Percentiles rank a stretch among this genome's conserved stretches.
phyloP scores from a whole-genome alignment of 2,113 vertebrate species.

The Okapia johnstoni region DNA sequence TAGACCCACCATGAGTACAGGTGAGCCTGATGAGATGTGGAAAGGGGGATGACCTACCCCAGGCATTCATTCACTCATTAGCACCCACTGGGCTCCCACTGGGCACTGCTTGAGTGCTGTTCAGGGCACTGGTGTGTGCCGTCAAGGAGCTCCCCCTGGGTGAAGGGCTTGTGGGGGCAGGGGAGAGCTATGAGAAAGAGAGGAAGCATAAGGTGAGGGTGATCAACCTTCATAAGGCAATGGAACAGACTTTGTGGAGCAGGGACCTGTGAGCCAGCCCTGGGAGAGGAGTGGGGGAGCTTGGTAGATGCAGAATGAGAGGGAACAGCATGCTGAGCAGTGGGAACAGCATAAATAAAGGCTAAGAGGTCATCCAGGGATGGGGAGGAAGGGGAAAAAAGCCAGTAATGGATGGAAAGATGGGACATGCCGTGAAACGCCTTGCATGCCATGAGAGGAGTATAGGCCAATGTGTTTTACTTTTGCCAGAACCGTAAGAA shows the following conservation, averaged over 20 bases:
- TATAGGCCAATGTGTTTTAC: not conserved
- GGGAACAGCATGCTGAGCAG: not conserved
- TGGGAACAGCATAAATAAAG: not conserved
- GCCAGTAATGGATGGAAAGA: not conserved
- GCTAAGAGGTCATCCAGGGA: not conserved
- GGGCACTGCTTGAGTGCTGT: too few species aligned
- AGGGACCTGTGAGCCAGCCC: not conserved
- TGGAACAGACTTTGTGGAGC: not conserved
- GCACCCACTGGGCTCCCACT: not conserved
- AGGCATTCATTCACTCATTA: not conserved
- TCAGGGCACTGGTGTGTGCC: not conserved
- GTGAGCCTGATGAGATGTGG: not conserved
- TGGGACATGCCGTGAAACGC: not conserved
- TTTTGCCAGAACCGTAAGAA: not conserved
- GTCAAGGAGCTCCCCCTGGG: not conserved
- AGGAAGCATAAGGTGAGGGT: not conserved
- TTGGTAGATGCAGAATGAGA: not conserved
- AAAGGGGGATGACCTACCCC: not conserved
- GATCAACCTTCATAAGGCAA: not conserved
- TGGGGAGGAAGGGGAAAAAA: accelerated
- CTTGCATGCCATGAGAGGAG: not conserved
- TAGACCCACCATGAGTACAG: not conserved
- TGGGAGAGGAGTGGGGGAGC: not conserved
- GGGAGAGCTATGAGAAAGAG: not conserved
- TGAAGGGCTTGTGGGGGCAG: not conserved